Percentiles rank a stretch among this genome's conserved stretches.
phyloP scores from a whole-genome alignment of 2,113 vertebrate species.

The Plecotus auritus region DNA sequence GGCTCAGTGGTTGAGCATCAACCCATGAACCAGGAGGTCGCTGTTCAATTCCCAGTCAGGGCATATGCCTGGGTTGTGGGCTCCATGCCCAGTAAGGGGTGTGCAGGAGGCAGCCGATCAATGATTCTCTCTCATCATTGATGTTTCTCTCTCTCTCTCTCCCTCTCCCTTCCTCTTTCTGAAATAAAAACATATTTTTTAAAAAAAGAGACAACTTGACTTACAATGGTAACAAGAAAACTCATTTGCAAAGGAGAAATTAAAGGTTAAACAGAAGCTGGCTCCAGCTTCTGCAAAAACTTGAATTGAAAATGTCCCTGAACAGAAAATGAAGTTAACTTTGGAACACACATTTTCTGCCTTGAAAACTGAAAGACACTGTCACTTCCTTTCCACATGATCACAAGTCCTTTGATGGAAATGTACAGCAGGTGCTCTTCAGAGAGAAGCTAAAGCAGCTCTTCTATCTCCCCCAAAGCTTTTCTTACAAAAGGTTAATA shows the following conservation, averaged over 20 bases:
- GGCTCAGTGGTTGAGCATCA: no score
- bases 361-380: conserved; percentile 83
- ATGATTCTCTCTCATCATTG: no score
- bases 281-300: conserved; percentile 82
- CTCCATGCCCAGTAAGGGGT: no score
- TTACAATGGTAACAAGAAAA: conserved; percentile 94
- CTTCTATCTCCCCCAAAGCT: conserved; percentile 80
- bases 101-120: no score
- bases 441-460: conserved; percentile 84
- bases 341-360: conserved; percentile 88
- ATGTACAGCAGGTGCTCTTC: conserved; percentile 81
- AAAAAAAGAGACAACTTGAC: conserved; percentile 90
- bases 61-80: no score
- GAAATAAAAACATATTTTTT: no score
- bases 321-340: conserved; percentile 83
- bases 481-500: conserved; percentile 87
- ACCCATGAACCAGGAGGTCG: no score
- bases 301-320: conserved; percentile 80
- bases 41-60: no score
- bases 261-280: conserved; percentile 82
- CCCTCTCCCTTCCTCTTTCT: no score
- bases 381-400: conserved; percentile 79
- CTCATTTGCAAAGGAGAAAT: conserved; percentile 77
- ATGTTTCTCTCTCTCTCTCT: no score
- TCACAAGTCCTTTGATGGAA: conserved; percentile 77